phyloP scores from a whole-genome alignment of 2,797 vertebrate genomes.

The Ctenochaetus hawaiiensis region DNA sequence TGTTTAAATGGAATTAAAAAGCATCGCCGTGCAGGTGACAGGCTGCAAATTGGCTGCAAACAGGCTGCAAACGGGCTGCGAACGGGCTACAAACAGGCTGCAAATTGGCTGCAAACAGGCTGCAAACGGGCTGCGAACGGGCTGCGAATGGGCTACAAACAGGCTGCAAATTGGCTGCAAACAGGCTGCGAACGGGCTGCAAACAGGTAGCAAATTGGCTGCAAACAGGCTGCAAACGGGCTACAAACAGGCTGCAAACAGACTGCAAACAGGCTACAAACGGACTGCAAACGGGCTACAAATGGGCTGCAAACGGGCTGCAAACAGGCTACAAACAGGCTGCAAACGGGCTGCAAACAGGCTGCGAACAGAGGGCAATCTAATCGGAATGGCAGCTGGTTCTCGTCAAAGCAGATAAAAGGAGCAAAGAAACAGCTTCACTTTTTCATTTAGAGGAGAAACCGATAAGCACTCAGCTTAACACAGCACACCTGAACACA shows the following conservation, averaged over 20 bases:
- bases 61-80: too few species aligned
- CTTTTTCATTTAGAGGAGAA: slow-evolving; percentile 45
- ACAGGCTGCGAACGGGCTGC: too few species aligned
- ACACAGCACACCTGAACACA: slow-evolving; percentile 36
- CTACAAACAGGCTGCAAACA: too few species aligned
- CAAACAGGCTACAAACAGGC: too few species aligned
- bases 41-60: slow-evolving; percentile 12
- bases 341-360: too few species aligned
- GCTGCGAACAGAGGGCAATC: slow-evolving; percentile 52
- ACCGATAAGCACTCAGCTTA: slow-evolving; percentile 36
- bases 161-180: slow-evolving; percentile 13
- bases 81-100: too few species aligned
- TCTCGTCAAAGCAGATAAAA: slow-evolving; percentile 40
- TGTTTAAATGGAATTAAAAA: slow-evolving; percentile 26
- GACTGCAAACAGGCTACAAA: too few species aligned
- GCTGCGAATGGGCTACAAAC: slow-evolving; percentile 20
- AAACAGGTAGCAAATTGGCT: not conserved
- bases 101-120: not conserved
- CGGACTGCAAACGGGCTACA: too few species aligned
- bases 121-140: too few species aligned
- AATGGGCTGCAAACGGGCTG: too few species aligned
- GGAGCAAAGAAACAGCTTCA: slow-evolving; percentile 28
- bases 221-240: too few species aligned
- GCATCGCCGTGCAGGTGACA: slow-evolving; percentile 23
- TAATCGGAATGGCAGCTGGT: slow-evolving; percentile 57